Percentiles rank a stretch among this genome's conserved stretches.
Conservation (phyloP, 2,113 vertebrate genomes). For the Uria aalge region DNA sequence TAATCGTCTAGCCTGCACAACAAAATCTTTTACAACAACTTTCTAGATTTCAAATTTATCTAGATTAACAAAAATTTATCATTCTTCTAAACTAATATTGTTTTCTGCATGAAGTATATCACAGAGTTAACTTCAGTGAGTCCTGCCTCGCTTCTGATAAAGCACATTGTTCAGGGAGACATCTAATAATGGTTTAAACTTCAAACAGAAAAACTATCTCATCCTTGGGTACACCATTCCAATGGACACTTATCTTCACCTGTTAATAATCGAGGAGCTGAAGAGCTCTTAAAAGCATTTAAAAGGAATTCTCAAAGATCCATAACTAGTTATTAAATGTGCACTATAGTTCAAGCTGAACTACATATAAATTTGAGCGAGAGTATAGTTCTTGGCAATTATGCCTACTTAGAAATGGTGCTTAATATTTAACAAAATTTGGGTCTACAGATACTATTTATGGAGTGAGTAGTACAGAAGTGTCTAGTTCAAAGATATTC, state of each 20-base stretch:
- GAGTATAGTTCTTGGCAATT: not conserved
- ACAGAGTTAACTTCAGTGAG: not conserved
- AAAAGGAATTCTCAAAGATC: not conserved
- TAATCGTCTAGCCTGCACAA: not conserved
- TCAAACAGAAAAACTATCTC: not conserved
- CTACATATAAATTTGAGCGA: not conserved
- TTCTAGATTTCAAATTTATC: not conserved
- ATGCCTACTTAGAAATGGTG: not conserved
- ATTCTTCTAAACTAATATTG: not conserved
- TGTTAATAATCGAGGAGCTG: not conserved
- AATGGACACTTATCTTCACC: not conserved
- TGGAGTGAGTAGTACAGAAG: not conserved
- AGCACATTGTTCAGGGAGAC: not conserved
- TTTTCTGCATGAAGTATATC: not conserved
- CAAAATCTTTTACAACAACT: not conserved
- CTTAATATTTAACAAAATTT: not conserved
- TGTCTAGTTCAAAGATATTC: not conserved
- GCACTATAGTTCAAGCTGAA: not conserved
- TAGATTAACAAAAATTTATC: not conserved
- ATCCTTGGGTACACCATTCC: not conserved
- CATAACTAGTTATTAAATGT: not conserved
- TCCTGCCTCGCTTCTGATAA: not conserved
- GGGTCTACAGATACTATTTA: not conserved
- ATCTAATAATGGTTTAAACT: not conserved
- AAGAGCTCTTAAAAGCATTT: constrained; percentile 24